Conservation (phyloP, 2,797 vertebrate species). For the Rhyacichthys aspro region DNA sequence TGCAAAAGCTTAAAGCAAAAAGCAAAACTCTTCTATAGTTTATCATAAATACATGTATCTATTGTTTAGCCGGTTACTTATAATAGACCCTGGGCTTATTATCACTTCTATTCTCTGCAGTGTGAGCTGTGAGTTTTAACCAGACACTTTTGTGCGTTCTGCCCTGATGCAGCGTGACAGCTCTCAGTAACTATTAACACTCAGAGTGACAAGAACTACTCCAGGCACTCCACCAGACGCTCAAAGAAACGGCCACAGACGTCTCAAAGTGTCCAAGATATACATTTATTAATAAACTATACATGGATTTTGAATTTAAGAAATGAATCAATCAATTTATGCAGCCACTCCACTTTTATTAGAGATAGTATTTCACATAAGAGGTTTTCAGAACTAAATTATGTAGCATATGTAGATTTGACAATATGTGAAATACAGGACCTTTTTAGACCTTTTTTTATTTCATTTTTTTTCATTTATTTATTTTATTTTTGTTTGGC, state of each 20-base stretch:
- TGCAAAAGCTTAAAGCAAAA: neutral
- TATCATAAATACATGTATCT: too few relatives aligned
- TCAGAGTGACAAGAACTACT: constrained; percentile 23
- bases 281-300: neutral
- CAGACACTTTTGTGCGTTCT: constrained; percentile 8
- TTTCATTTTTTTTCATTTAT: too few relatives aligned
- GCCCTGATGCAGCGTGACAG: constrained; percentile 24
- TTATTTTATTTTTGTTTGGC: too few relatives aligned
- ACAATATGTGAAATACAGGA: too few relatives aligned
- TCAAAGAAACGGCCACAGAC: constrained; percentile 7
- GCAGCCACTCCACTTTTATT: neutral
- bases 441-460: too few relatives aligned
- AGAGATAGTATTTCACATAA: neutral
- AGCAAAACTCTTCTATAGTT: neutral
- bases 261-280: neutral
- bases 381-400: neutral
- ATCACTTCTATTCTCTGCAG: neutral
- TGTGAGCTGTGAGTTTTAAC: neutral
- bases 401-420: neutral
- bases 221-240: neutral
- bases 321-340: neutral
- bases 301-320: neutral
- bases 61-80: too few relatives aligned
- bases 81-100: neutral
- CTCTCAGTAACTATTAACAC: constrained; percentile 18